phyloP scores from a whole-genome alignment of 35 echinoderm and acorn worm genomes.

The Apostichopus parvimensis region DNA sequence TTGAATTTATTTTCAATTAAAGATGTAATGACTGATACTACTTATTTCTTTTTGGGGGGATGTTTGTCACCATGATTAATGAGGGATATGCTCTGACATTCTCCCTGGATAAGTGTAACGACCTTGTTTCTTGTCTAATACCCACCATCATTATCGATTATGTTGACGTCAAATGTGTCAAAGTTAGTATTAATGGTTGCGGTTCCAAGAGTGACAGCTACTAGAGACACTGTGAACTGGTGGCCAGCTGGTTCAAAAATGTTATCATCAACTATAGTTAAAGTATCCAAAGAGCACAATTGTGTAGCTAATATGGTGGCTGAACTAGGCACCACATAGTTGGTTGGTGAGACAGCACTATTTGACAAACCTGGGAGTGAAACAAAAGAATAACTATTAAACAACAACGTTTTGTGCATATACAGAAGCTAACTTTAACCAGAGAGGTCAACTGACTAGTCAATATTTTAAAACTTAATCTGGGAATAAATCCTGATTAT shows the following conservation, averaged over 20 bases:
- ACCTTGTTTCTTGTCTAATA: background rate
- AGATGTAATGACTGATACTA: too few relatives aligned
- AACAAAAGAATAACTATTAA: background rate
- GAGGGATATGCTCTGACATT: too few relatives aligned
- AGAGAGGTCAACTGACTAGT: background rate
- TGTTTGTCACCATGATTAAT: too few relatives aligned
- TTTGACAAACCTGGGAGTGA: background rate
- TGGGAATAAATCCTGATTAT: too few relatives aligned
- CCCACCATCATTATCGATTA: background rate
- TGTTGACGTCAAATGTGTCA: background rate
- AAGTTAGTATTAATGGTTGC: constrained; percentile 10
- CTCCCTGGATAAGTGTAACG: background rate
- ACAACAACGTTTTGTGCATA: too few relatives aligned
- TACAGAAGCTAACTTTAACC: background rate
- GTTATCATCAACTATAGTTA: background rate
- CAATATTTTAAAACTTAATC: background rate
- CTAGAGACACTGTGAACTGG: background rate
- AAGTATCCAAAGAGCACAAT: background rate
- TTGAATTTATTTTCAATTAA: too few relatives aligned
- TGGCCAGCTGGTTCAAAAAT: background rate
- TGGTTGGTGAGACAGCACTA: background rate
- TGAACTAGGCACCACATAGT: background rate
- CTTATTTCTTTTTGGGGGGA: too few relatives aligned
- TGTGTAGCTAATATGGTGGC: background rate
- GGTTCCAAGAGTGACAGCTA: background rate